Evolutionary conservation across 2,113 vertebrate species (phyloP), one percentile per base, ranked within the genome.

Genomic region (Pomatorhinus ruficollis): DNA sequence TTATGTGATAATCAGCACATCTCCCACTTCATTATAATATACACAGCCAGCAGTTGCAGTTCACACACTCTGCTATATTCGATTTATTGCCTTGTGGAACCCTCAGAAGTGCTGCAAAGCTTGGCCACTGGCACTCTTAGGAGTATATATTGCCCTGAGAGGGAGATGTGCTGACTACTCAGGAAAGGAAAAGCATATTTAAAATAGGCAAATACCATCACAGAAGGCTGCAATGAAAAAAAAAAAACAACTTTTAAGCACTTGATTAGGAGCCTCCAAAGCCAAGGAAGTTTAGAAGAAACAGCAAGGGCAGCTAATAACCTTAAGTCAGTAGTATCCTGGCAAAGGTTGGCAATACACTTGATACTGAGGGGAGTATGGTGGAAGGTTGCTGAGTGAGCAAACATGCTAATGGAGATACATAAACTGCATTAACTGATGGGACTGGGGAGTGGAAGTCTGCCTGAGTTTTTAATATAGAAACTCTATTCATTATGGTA

Each of bases 1-100:
- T 94, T 98, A 97, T 87, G 86, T 96, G 96, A 94, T 97, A 97
- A 98, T 98, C 91, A 97, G 95, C 83, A 94, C 94, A 93, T 96
- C 94, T 95, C 89, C 74, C 79, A 68, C 74, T 97, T 97, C 94
- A 91, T 89, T 82, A 56, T 70, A 82, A 80, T 93, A 72, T 90
- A 71, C 72, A 94, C 65, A 87, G 25, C 37, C 70, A 93, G 27
- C 47, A 94, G 52, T 83, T 54, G 31, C 68, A 76, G 81, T 97
- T 97, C 68, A 87, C 63, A 83, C 59, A 69, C 49, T 96, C 89
- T 60, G 69, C 97, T 95, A 61, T 87, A 96, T 96, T 95, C 70
- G 95, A 96, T 97, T 97, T 96, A 93, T 91, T 47, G 31, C 83
- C 81, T 53, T n/a, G 33, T 71, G 49, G 86, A 97, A 59, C 35